phyloP scores from a whole-genome alignment of 2,113 vertebrate species.

The Heterocephalus glaber region DNA sequence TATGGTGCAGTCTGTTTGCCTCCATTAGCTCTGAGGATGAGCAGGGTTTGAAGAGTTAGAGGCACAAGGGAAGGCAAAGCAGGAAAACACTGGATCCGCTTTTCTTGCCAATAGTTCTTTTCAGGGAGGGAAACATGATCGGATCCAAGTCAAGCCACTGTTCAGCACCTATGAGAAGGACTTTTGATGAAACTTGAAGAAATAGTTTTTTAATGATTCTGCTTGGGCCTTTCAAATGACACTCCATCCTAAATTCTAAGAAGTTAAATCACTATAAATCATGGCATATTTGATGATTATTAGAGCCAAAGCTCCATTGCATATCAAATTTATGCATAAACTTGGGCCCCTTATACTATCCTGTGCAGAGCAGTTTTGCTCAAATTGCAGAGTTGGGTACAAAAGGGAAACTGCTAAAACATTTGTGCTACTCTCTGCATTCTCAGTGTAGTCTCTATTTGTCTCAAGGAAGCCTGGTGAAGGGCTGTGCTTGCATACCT shows the following conservation, averaged over 20 bases:
- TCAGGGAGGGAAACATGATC: neutral
- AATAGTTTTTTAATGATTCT: slow-evolving; percentile 1
- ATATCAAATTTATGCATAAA: neutral
- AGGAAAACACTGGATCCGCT: neutral
- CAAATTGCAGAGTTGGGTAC: neutral
- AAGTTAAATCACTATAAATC: neutral
- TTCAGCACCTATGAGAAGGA: neutral
- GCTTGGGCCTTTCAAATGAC: slow-evolving; percentile 6
- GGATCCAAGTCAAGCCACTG: neutral
- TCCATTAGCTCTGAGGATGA: neutral
- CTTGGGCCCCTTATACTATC: neutral
- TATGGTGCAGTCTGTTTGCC: neutral
- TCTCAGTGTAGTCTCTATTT: neutral
- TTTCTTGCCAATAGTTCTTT: neutral
- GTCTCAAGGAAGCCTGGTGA: neutral
- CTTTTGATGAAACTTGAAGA: slow-evolving; percentile 12
- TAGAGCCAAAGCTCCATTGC: neutral
- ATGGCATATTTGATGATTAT: neutral
- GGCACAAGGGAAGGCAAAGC: neutral
- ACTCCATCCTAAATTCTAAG: neutral
- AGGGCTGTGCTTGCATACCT: neutral
- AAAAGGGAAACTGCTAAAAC: neutral
- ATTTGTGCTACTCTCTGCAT: neutral
- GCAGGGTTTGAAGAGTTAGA: neutral
- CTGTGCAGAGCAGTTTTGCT: neutral